Evolutionary conservation across 2,113 vertebrate species (phyloP), one percentile per base, ranked within the genome.

Genomic region (Hemiscyllium ocellatum): DNA sequence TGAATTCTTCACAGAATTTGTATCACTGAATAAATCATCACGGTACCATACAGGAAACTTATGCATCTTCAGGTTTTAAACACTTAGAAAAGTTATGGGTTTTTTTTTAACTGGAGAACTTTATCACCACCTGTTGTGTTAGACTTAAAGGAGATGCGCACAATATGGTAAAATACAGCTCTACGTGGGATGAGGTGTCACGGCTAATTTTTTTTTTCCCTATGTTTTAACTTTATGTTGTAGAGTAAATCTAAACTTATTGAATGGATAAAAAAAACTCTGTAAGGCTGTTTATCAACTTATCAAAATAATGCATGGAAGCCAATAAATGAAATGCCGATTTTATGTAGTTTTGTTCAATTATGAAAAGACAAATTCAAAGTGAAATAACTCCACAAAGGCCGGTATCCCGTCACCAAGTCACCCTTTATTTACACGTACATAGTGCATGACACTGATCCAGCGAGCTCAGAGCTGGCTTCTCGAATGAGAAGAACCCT

Each of bases 11-110:
- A 80, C 76, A 80, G 76, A 80, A 80, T 13, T 80, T n/a, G 26
- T 33, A 80, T 80, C 76, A 80, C 76, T 80, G 76, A 33, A 80
- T 80, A 80, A 80, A 80, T 80, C 76, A 80, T n/a, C 76, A n/a
- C n/a, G 33, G n/a, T n/a, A 10, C 76, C 33, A n/a, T 17, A 33
- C 76, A 17, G 33, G 12, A 80, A 37, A n/a, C 33, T 29, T 76
- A 33, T 12, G 29, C 29, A 29, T 80, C 76, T 80, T 80, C 29
- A 80, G n/a, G 2, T 12, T 37, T 10, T n/a, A n/a, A 80, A n/a
- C 33, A 80, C 33, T 80, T 80, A 15, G 2, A 80, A 80, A 80
- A 80, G 76, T 15, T n/a, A n/a, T 37, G 13, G 33, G 2, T 29
- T 17, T 17, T 37, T 80, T n/a, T 80, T 80, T 17, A 47, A 37